Evolutionary conservation across 2,888 invertebrate species (phyloP).

Genomic region (Chrysolina oricalcia): DNA sequence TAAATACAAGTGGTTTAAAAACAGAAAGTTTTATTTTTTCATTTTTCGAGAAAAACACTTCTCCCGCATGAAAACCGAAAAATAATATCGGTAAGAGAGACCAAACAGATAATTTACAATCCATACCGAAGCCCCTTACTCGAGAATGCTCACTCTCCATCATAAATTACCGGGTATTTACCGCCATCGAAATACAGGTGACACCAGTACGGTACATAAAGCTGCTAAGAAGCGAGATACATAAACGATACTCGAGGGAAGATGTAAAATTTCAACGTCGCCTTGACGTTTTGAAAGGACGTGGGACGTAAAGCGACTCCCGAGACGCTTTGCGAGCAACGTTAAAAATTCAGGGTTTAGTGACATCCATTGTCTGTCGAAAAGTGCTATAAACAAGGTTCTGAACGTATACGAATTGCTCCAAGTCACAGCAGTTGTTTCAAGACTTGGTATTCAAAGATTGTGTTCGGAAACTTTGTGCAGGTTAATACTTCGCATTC

Average conservation of each 20-base stretch:
- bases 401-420: background rate
- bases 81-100: conserved; percentile 57
- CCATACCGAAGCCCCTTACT: conserved; percentile 54
- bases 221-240: conserved; percentile 45
- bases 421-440: conserved; percentile 1
- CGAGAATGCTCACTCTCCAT: conserved; percentile 50
- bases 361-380: conserved; percentile 12
- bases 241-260: conserved; percentile 30
- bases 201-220: conserved; percentile 58
- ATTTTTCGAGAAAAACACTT: no score
- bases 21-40: no score
- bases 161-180: conserved; percentile 58
- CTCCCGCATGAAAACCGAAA: conserved; percentile 47
- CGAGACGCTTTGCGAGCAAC: conserved; percentile 25
- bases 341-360: conserved; percentile 20
- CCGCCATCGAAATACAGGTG: conserved; percentile 53
- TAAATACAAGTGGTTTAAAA: no score
- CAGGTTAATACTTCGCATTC: background rate
- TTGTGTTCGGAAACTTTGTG: background rate
- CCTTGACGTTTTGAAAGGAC: conserved; percentile 22
- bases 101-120: conserved; percentile 59
- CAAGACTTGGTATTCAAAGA: background rate
- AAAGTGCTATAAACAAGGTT: conserved; percentile 4
- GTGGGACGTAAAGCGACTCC: conserved; percentile 34
- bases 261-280: conserved; percentile 47